A percentile compares a stretch with the other conserved stretches of the same genome.
Conservation (phyloP, 2,797 vertebrate species). For the Artibeus lituratus region DNA sequence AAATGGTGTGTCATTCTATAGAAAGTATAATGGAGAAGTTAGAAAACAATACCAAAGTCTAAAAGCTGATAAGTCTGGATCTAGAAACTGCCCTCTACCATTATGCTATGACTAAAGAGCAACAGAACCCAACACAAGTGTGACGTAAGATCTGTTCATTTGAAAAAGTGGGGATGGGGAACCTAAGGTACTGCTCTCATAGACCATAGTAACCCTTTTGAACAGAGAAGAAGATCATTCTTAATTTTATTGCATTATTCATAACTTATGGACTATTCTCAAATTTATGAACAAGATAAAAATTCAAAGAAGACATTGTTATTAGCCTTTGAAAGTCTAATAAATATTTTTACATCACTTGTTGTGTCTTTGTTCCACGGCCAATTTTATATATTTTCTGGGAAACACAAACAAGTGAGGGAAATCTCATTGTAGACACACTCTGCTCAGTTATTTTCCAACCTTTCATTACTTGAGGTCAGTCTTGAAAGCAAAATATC, state of each 20-base stretch:
- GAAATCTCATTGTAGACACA: neutral
- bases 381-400: neutral
- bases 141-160: neutral
- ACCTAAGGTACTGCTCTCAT: neutral
- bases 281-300: slow-evolving; percentile 43
- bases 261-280: neutral
- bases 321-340: slow-evolving; percentile 22
- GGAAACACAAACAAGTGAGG: neutral
- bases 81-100: neutral
- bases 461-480: neutral
- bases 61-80: neutral
- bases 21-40: neutral
- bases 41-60: neutral
- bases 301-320: slow-evolving; percentile 15
- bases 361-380: neutral
- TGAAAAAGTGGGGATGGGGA: neutral
- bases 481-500: slow-evolving; percentile 50
- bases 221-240: neutral
- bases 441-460: neutral
- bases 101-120: neutral
- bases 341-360: slow-evolving; percentile 14
- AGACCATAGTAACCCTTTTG: neutral
- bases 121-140: neutral
- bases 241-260: slow-evolving; percentile 24
- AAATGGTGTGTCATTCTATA: neutral